Percentiles rank a stretch among this genome's conserved stretches.
phyloP scores from a whole-genome alignment of 2,113 vertebrate genomes.

The Nerophis ophidion region DNA sequence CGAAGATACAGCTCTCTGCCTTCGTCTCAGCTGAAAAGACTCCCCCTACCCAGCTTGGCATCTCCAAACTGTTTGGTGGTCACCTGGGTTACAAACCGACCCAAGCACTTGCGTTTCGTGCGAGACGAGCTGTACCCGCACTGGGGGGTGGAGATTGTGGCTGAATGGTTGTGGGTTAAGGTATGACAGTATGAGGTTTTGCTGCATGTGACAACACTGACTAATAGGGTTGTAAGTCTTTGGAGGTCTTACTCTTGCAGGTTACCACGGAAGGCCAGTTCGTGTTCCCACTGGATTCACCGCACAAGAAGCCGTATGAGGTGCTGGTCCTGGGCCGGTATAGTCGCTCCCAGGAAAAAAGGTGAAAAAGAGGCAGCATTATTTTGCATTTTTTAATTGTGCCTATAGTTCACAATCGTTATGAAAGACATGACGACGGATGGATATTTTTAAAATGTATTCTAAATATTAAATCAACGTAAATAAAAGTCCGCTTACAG shows the following conservation, averaged over 20 bases:
- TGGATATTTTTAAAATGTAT: too few relatives aligned
- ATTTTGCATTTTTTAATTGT: too few relatives aligned
- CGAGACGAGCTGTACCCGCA: constrained; percentile 86
- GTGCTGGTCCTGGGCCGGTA: constrained; percentile 81
- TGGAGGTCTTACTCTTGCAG: constrained; percentile 52
- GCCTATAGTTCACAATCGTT: too few relatives aligned
- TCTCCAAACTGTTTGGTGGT: constrained; percentile 80
- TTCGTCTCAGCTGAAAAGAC: constrained; percentile 77
- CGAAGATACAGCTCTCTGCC: constrained; percentile 81
- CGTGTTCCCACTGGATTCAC: constrained; percentile 90
- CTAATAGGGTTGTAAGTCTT: neutral
- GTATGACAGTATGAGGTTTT: constrained; percentile 51
- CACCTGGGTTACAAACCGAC: constrained; percentile 93
- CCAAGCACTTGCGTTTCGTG: constrained; percentile 83
- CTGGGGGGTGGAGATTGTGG: constrained; percentile 81
- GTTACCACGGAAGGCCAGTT: constrained; percentile 85
- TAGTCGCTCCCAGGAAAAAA: constrained; percentile 13
- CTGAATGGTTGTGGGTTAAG: constrained; percentile 96
- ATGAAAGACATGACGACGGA: too few relatives aligned
- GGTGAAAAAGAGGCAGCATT: neutral
- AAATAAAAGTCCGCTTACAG: too few relatives aligned
- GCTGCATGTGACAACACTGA: neutral
- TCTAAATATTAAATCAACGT: too few relatives aligned
- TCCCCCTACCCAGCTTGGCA: constrained; percentile 79
- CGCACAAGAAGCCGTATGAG: constrained; percentile 95